Evolutionary conservation across 1,140 invertebrate species (phyloP), one percentile per base, ranked within the genome.

Genomic region (Homalodisca vitripennis): DNA sequence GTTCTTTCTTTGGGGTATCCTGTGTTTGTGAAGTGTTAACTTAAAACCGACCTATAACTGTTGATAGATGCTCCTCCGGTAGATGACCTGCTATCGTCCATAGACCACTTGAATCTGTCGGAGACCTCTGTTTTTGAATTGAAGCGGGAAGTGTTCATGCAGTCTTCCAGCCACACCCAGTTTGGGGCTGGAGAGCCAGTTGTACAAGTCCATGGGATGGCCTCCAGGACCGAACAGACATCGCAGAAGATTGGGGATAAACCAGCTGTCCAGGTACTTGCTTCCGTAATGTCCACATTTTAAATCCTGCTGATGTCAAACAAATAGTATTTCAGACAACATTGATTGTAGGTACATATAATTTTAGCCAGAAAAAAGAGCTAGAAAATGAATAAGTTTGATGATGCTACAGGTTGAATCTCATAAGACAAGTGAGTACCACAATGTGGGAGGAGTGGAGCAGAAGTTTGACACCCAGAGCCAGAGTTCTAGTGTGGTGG

Each of bases 61-160:
- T n/a, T n/a, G n/a, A 41, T 48, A 73, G 72, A 71, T 48, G 60
- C 63, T n/a, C 31, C 63, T 6, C 24, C 27, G 22, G 51, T 73
- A 20, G 69, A 71, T 46, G 31, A 51, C n/a, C 34, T 73, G 2
- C 57, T 71, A 1, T 60, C 65, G 10, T 69, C 71, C 17, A 53
- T 69, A 26, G 66, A 72, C 29, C 46, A 69, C 22, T 60, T 70
- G 53, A 72, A 67, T 55, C 48, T 68, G 55, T 47, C 71, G 13
- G 71, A 72, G 48, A 69, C 55, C 14, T n/a, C 29, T 10, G 62
- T 77, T 2, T 80, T 81, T 66, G 78, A 77, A 34, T 72, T 80
- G 22, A 82, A 82, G 71, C 75, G 78, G 20, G 78, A 82, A 67
- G 76, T 82, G 1, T 74, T 82, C 27, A 76, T 81, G 27, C 76